Evolutionary conservation across 2,888 invertebrate genomes (phyloP).

Genomic region (Platerodrilus igneus): DNA sequence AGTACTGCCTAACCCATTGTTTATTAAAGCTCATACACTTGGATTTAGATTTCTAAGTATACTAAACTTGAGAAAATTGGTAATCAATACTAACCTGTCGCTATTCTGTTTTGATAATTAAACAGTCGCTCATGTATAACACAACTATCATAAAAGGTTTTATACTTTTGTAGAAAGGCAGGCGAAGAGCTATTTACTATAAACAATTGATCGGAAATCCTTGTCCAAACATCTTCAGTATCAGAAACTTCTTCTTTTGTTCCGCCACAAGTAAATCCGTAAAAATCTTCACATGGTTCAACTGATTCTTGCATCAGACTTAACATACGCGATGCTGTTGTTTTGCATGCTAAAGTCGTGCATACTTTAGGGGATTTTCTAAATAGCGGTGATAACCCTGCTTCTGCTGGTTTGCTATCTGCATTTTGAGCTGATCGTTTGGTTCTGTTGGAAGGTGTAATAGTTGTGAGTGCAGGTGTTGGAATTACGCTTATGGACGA

Average conservation of each 20-base stretch:
- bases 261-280: slow-evolving; percentile 36
- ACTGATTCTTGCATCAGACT: slow-evolving; percentile 32
- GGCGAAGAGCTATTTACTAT: slow-evolving; percentile 17
- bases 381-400: too few relatives aligned
- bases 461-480: too few relatives aligned
- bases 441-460: too few relatives aligned
- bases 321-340: slow-evolving; percentile 32
- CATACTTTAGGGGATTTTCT: too few relatives aligned
- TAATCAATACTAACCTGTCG: slow-evolving; percentile 30
- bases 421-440: too few relatives aligned
- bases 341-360: slow-evolving; percentile 27
- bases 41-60: too few relatives aligned
- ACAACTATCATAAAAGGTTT: slow-evolving; percentile 34
- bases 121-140: slow-evolving; percentile 30
- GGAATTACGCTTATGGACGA: too few relatives aligned
- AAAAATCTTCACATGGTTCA: slow-evolving; percentile 36
- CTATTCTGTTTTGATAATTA: slow-evolving; percentile 28
- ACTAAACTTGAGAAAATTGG: too few relatives aligned
- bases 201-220: slow-evolving; percentile 22
- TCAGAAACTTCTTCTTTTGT: slow-evolving; percentile 19
- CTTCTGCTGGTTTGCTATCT: too few relatives aligned
- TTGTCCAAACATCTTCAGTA: slow-evolving; percentile 21
- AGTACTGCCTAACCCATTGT: too few relatives aligned
- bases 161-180: slow-evolving; percentile 23
- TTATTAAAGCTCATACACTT: too few relatives aligned